Evolutionary conservation across 2,888 invertebrate species (phyloP), one percentile per base, ranked within the genome.

Genomic region (Carpatolechia fugitivella): DNA sequence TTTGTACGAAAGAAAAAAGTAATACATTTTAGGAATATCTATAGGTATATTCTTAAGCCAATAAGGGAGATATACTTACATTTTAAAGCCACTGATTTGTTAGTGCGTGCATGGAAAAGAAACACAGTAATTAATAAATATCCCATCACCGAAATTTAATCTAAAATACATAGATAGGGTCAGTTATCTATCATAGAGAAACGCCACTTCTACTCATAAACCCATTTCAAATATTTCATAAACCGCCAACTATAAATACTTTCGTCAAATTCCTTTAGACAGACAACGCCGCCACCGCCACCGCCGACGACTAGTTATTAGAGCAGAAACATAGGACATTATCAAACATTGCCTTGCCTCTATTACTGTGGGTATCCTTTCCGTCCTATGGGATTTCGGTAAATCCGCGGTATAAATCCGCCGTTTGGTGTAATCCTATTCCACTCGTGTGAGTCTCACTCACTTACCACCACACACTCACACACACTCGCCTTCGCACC

Each of bases 321-420:
- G 61, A 63, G 61, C 66, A 74, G 73, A 76, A 78, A 74, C 63
- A 66, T 59, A 60, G 58, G 61, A 60, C 68, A 76, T 81, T 79
- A 82, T 72, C 73, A 81, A 76, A 81, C 78, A 81, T 78, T 65
- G 71, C 69, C 68, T 78, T 65, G 71, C 69, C 68, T 72, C 70
- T 79, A 80, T 78, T 73, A 69, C 74, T 66, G 66, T 63, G 65
- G 68, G n/a, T 68, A 74, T 78, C 79, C 78, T 76, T 76, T 80
- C 76, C 76, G 78, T 77, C 76, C 77, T 67, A 64, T 58, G 71
- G 81, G 80, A 81, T 83, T 81, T 75, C 62, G 66, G 55, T 72
- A 80, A 80, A 85, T 78, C 84, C 83, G 70, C 72, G 64, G 78
- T 70, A 82, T 86, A 88, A 85, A 82, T 82, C 81, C 80, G 75